Evolutionary conservation across 2,888 invertebrate species (phyloP).

Genomic region (Odontomyia ornata): DNA sequence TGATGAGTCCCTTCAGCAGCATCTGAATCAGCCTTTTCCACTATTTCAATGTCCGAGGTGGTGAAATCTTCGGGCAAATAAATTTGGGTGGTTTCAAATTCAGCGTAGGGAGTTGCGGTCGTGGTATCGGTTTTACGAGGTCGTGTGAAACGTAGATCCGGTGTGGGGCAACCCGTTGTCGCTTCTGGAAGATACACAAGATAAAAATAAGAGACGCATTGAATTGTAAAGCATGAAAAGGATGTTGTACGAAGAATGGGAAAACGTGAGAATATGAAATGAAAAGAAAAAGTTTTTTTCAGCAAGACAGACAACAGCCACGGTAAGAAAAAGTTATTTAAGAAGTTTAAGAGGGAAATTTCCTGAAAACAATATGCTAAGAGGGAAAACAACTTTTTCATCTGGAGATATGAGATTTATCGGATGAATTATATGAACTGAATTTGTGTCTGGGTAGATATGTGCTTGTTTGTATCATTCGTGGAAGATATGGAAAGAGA

Average conservation of each 20-base stretch:
- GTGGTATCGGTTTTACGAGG: slow-evolving; percentile 57
- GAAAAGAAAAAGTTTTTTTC: slow-evolving; percentile 14
- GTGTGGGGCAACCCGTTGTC: slow-evolving; percentile 63
- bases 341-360: slow-evolving; percentile 27
- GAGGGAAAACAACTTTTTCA: background rate
- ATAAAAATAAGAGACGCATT: slow-evolving; percentile 14
- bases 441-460: background rate
- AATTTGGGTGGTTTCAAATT: slow-evolving; percentile 62
- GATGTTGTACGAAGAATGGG: slow-evolving; percentile 1
- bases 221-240: background rate
- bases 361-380: slow-evolving; percentile 2
- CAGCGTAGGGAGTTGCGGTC: slow-evolving; percentile 62
- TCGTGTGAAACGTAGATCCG: slow-evolving; percentile 62
- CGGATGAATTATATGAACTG: background rate
- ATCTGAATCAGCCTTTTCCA: slow-evolving; percentile 60
- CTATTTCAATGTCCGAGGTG: slow-evolving; percentile 61
- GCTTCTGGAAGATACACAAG: slow-evolving; percentile 57
- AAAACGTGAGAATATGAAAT: slow-evolving; percentile 6
- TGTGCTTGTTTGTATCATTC: background rate
- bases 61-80: slow-evolving; percentile 63
- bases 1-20: slow-evolving; percentile 45
- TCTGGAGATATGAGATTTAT: slow-evolving; percentile 8
- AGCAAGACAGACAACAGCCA: slow-evolving; percentile 3
- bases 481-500: too few relatives aligned
- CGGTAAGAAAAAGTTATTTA: slow-evolving; percentile 19